Evolutionary conservation across 1,140 invertebrate species (phyloP), one percentile per base, ranked within the genome.

Genomic region (Bombus affinis): DNA sequence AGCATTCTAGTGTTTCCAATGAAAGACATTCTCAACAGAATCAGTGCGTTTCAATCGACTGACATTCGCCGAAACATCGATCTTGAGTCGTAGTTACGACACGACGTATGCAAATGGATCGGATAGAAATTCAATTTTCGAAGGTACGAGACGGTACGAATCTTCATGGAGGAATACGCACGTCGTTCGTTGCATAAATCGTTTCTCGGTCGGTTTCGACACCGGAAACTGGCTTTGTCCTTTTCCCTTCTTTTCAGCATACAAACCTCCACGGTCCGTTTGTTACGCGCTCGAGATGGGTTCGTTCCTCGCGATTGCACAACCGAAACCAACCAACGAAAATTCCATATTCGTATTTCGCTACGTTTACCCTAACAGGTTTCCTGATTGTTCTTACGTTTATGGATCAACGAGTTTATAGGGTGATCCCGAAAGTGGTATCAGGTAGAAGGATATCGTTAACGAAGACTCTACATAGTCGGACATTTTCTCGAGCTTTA

Each of bases 151-250:
- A 18, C 1, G 5, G 68, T 15, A 22, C 35, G 22, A 28, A 70
- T 25, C 5, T 25, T 37, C 22, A 22, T 18, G 22, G 35, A 81
- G 13, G 25, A 3, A 53, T 39, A 72, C 59, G 32, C 65, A 15
- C 2, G 18, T 44, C 15, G 75, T 28, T 39, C 35, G 77, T 90
- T 90, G 85, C 81, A 81, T 86, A 86, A 89, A 89, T 90, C 37
- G 53, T 66, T 39, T 73, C 79, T 32, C 78, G 76, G 59, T n/a
- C 42, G 47, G 65, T 90, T 90, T 86, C 89, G 65, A 88, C 86
- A 90, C 87, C 87, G 90, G 89, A 90, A 90, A 86, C 82, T 78
- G 66, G 47, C 32, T 83, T 83, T 86, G 59, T 86, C 71, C 71
- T 71, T 80, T 80, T 84, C 77, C 62, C 47, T 85, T 76, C 47